A percentile compares a stretch with the other conserved stretches of the same genome.
Evolutionary conservation across 1,140 invertebrate genomes (phyloP).

Genomic region (Halictus rubicundus): DNA sequence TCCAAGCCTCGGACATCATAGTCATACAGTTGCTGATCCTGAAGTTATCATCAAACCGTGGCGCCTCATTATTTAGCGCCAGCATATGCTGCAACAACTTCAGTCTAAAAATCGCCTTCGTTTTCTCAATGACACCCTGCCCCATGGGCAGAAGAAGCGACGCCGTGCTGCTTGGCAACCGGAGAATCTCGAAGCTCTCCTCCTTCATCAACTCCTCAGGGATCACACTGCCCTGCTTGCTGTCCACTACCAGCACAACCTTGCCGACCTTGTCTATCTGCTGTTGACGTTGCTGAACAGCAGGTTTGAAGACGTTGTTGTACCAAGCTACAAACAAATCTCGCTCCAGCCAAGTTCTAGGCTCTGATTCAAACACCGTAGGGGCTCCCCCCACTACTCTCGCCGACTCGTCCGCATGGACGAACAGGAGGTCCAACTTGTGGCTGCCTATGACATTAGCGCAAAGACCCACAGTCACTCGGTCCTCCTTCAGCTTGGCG

Average conservation of each 20-base stretch:
- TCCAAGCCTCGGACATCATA: neutral
- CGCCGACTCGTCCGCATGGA: neutral
- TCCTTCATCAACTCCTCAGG: neutral
- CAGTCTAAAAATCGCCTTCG: neutral
- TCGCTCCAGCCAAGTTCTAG: neutral
- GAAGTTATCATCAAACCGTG: neutral
- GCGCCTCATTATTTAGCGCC: fast-evolving
- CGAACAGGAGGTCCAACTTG: neutral
- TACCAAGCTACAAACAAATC: neutral
- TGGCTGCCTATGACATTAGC: neutral
- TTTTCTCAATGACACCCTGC: neutral
- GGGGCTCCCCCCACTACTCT: neutral
- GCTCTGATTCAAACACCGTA: neutral
- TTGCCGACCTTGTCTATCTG: neutral
- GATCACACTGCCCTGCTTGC: neutral
- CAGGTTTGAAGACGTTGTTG: neutral
- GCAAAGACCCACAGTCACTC: neutral
- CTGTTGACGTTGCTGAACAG: neutral
- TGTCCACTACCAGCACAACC: neutral
- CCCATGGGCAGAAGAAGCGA: neutral
- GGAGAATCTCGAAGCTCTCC: neutral
- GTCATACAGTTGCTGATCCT: neutral
- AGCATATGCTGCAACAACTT: neutral
- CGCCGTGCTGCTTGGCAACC: neutral
- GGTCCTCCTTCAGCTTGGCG: neutral